Conservation (phyloP, 2,888 invertebrate species). For the Leptinotarsa tumamoca region DNA sequence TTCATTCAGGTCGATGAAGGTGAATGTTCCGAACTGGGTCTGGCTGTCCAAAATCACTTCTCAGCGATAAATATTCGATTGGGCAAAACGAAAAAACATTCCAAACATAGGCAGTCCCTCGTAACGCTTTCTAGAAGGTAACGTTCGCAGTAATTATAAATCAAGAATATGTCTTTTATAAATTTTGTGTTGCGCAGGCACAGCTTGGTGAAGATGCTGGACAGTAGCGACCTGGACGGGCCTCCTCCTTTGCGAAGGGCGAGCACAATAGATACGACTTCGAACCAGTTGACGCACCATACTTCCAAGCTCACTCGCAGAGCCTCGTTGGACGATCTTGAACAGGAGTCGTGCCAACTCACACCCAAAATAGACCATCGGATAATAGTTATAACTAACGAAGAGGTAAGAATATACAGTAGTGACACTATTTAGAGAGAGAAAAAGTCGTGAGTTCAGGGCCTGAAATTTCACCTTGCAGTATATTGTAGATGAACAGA, state of each 20-base stretch:
- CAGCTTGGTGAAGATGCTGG: conserved; percentile 83
- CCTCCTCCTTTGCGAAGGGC: conserved; percentile 77
- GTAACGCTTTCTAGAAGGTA: conserved; percentile 84
- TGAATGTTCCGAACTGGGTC: conserved; percentile 85
- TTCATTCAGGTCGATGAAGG: conserved; percentile 80
- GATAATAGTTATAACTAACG: conserved; percentile 79
- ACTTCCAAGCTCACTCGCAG: conserved; percentile 74
- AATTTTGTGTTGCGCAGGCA: conserved; percentile 67
- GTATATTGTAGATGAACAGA: no score
- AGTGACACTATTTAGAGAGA: no score
- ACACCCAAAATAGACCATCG: conserved; percentile 86
- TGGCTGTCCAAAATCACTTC: conserved; percentile 91
- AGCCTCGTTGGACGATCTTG: conserved; percentile 84
- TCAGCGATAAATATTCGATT: conserved; percentile 84
- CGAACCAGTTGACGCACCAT: conserved; percentile 55
- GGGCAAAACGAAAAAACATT: conserved; percentile 77
- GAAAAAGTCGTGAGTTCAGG: conserved; percentile 42
- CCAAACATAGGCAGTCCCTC: conserved; percentile 87
- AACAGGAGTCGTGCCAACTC: conserved; percentile 83
- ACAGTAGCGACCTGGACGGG: conserved; percentile 77
- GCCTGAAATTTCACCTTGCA: no score
- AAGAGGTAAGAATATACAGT: conserved; percentile 71
- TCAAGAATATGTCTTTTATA: no score
- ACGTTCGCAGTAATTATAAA: conserved; percentile 2
- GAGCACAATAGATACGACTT: conserved; percentile 60